phyloP scores from a whole-genome alignment of 2,797 vertebrate genomes.

The Aphelocoma californica region DNA sequence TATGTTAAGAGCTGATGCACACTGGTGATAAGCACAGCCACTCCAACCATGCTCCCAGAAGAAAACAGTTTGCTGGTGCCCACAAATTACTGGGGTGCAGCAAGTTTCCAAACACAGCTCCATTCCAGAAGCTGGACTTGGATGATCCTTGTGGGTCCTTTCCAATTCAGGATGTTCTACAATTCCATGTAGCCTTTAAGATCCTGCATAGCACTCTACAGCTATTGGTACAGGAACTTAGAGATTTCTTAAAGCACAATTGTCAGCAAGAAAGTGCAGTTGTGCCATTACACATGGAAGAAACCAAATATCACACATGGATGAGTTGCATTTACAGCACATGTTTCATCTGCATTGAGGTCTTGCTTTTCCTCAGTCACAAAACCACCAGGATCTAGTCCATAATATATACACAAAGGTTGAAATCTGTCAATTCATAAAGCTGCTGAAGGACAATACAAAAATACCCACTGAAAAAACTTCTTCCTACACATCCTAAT shows the following conservation, averaged over 20 bases:
- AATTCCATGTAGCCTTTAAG: neutral
- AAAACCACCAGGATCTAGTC: neutral
- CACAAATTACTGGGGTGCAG: neutral
- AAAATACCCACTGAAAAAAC: neutral
- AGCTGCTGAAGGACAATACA: neutral
- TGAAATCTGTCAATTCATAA: neutral
- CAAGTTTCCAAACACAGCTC: neutral
- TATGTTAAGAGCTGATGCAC: neutral
- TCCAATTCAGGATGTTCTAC: neutral
- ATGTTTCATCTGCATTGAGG: neutral
- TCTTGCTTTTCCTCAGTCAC: neutral
- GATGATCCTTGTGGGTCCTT: neutral
- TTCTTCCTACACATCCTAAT: neutral
- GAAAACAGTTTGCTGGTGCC: neutral
- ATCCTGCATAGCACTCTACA: neutral
- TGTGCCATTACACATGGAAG: neutral
- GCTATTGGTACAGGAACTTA: neutral
- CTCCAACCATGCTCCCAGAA: neutral
- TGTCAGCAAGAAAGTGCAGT: neutral
- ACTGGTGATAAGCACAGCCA: neutral
- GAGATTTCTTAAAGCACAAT: neutral
- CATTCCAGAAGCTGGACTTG: neutral
- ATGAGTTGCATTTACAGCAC: neutral
- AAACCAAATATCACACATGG: neutral
- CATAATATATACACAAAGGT: neutral